phyloP scores from a whole-genome alignment of 2,113 vertebrate species.

The Ceuthmochares aereus region DNA sequence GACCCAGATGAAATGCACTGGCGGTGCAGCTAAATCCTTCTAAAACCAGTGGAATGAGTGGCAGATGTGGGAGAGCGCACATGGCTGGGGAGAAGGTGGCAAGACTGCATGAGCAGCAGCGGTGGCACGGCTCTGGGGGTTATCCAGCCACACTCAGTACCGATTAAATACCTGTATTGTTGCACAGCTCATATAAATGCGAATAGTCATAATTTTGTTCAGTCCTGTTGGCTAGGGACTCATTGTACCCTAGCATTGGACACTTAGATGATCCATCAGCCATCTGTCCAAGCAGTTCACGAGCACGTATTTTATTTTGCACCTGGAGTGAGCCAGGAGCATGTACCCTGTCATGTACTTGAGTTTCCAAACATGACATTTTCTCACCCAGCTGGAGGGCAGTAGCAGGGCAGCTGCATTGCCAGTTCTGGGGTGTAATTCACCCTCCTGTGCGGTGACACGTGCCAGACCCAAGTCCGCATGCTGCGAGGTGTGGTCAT shows the following conservation, averaged over 20 bases:
- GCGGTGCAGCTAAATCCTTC: neutral
- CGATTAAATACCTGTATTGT: fast-evolving
- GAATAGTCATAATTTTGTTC: neutral
- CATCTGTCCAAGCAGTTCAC: fast-evolving
- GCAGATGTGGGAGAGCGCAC: neutral
- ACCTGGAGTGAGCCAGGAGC: neutral
- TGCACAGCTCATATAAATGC: neutral
- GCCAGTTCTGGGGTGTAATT: fast-evolving
- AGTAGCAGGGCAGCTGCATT: fast-evolving
- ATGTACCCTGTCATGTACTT: fast-evolving
- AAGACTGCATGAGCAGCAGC: neutral
- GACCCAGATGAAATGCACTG: constrained; percentile 22
- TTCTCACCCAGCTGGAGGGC: neutral
- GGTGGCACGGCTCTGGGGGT: neutral
- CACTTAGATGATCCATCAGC: neutral
- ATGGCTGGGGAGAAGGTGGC: fast-evolving
- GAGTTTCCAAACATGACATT: neutral
- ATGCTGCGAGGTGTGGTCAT: fast-evolving
- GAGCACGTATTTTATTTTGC: neutral
- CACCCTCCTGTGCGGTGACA: neutral
- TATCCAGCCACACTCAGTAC: neutral
- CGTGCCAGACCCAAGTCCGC: fast-evolving
- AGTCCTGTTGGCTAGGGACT: neutral
- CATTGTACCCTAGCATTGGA: neutral
- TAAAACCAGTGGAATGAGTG: neutral